phyloP scores from a whole-genome alignment of 2,113 vertebrate species.

The Okapia johnstoni region DNA sequence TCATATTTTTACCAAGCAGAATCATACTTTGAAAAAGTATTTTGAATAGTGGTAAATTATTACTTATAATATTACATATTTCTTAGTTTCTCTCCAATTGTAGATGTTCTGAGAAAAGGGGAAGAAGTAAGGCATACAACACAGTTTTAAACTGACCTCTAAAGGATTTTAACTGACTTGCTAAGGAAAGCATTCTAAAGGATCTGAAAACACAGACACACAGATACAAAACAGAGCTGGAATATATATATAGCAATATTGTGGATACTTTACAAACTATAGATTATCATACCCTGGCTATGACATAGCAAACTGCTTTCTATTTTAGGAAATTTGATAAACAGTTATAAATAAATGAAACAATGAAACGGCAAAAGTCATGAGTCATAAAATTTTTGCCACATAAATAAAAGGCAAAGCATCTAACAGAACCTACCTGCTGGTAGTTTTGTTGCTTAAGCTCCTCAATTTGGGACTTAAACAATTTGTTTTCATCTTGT shows the following conservation, averaged over 20 bases:
- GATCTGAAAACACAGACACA: not conserved
- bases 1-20: not conserved
- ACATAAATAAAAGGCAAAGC: slow-evolving; percentile 22
- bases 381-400: not conserved
- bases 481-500: slow-evolving; percentile 79
- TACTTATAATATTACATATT: not conserved
- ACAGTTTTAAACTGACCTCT: not conserved
- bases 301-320: not conserved
- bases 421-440: slow-evolving; percentile 72
- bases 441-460: slow-evolving; percentile 78
- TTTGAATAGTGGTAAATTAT: not conserved
- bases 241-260: not conserved
- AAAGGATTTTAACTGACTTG: not conserved
- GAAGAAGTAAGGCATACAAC: not conserved
- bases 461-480: slow-evolving; percentile 80
- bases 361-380: not conserved
- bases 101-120: not conserved
- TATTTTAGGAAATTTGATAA: not conserved
- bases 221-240: not conserved
- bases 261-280: not conserved
- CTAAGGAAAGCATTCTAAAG: slow-evolving; percentile 7
- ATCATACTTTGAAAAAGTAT: not conserved
- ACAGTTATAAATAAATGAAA: not conserved
- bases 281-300: not conserved
- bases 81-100: slow-evolving; percentile 27